Percentiles rank a stretch among this genome's conserved stretches.
Evolutionary conservation across 2,113 vertebrate genomes (phyloP).

Genomic region (Emydura subglobosa): DNA sequence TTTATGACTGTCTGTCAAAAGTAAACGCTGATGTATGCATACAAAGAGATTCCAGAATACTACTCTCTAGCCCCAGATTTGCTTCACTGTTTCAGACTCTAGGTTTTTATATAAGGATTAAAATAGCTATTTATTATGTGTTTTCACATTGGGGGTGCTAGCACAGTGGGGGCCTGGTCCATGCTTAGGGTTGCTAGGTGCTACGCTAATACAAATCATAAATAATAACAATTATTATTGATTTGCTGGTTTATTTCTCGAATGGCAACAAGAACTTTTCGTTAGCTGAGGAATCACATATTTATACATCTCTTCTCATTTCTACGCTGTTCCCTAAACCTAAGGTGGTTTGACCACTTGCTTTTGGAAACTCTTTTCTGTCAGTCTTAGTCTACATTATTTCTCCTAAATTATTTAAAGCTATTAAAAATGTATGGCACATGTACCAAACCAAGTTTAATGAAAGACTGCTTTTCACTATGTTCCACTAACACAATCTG

Average conservation of each 20-base stretch:
- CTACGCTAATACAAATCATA: background rate
- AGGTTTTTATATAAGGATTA: background rate
- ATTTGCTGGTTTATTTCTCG: background rate
- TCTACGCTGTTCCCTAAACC: constrained; percentile 47
- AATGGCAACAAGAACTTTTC: background rate
- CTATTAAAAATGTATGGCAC: constrained; percentile 65
- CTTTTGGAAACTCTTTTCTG: constrained; percentile 8
- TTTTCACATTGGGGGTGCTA: fast-evolving
- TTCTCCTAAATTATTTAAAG: constrained; percentile 63
- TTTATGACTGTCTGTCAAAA: constrained; percentile 49
- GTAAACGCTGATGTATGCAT: background rate
- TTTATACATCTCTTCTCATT: constrained; percentile 17
- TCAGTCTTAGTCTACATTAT: constrained; percentile 21
- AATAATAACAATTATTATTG: background rate
- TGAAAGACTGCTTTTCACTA: constrained; percentile 1
- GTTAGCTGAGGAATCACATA: constrained; percentile 34
- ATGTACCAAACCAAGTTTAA: constrained; percentile 8
- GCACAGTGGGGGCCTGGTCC: background rate
- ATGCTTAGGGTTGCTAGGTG: background rate
- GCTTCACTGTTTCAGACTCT: background rate
- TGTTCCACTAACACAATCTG: background rate
- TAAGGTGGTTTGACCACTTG: constrained; percentile 52
- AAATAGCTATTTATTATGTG: background rate
- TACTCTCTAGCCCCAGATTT: background rate
- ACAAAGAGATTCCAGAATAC: background rate